phyloP scores from a whole-genome alignment of 2,113 vertebrate genomes.

The Proterorhinus semilunaris region DNA sequence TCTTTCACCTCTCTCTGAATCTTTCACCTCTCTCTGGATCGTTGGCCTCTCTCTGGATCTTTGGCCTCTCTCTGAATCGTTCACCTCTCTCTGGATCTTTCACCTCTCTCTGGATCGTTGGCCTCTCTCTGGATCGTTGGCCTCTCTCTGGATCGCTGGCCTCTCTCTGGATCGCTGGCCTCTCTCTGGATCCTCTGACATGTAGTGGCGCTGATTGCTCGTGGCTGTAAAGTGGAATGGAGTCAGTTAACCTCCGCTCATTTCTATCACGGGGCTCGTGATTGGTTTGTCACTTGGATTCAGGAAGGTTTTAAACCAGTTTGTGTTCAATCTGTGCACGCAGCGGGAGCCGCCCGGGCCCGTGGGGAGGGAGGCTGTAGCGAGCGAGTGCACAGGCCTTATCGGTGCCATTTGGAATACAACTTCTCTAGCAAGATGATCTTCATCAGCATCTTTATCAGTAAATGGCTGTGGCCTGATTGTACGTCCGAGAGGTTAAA shows the following conservation, averaged over 20 bases:
- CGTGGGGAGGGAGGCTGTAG: conserved; percentile 10
- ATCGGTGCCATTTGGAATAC: no score
- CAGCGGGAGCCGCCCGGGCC: neutral
- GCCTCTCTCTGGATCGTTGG: neutral
- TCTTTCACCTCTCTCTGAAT: neutral
- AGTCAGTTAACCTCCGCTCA: conserved; percentile 22
- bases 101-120: neutral
- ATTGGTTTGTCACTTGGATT: conserved; percentile 45
- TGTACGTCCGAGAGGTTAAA: no score
- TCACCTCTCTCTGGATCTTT: no score
- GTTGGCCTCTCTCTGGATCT: no score
- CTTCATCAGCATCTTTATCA: no score
- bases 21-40: neutral
- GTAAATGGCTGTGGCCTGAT: no score
- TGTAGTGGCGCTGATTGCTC: conserved; percentile 26
- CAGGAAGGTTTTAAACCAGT: conserved; percentile 27
- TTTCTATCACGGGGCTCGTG: conserved; percentile 43
- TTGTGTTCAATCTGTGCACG: conserved; percentile 23
- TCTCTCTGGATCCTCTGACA: conserved; percentile 30
- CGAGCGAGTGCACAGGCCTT: neutral
- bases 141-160: no score
- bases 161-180: neutral
- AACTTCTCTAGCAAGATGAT: no score
- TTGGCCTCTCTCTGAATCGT: neutral
- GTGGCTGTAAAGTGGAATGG: conserved; percentile 38